Evolutionary conservation across 2,888 invertebrate genomes (phyloP), one percentile per base, ranked within the genome.

Genomic region (Lepidochitona cinerea): DNA sequence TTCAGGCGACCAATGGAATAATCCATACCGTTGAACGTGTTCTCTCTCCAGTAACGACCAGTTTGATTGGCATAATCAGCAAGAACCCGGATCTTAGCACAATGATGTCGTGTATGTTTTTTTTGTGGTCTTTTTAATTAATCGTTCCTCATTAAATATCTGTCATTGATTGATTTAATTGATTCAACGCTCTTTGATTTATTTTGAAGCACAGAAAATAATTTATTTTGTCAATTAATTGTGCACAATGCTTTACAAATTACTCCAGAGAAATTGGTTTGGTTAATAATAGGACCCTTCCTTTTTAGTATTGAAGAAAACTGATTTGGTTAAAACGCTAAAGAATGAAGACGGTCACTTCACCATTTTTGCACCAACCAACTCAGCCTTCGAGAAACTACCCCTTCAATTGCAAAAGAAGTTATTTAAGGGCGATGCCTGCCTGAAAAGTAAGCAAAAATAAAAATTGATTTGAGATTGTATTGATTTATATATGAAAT

Each of bases 21-120:
- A 92, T 94, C 18, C 94, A 95, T 85, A 90, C 93, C 0, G 90
- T 94, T 23, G 92, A 93, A 66, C 92, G 92, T n/a, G 93, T 94
- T 4, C 90, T 95, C 64, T 89, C 91, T 65, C 93, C 93, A 0
- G 84, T 85, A 0, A 81, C 83, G 5, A 91, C 92, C 76, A 92
- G 91, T 64, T 89, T 94, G 1, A 91, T 92, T 83, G 93, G 94
- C 71, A 91, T 94, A 29, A 92, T 94, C 71, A 91, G 91, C 0
- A 90, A 92, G 72, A 93, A 94, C 79, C 91, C 92, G 0, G 92
- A 93, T 83, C 92, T 94, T 85, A 92, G 93, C 35, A 92, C 92
- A 67, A 92, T 95, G 26, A 92, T 90, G 78, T 89, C 91, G 74
- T 83, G 91, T 91, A 83, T 79, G 84, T 23, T 2, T n/a, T n/a